Evolutionary conservation across 2,113 vertebrate genomes (phyloP), one percentile per base, ranked within the genome.

Genomic region (Trochalopteron elliotii): DNA sequence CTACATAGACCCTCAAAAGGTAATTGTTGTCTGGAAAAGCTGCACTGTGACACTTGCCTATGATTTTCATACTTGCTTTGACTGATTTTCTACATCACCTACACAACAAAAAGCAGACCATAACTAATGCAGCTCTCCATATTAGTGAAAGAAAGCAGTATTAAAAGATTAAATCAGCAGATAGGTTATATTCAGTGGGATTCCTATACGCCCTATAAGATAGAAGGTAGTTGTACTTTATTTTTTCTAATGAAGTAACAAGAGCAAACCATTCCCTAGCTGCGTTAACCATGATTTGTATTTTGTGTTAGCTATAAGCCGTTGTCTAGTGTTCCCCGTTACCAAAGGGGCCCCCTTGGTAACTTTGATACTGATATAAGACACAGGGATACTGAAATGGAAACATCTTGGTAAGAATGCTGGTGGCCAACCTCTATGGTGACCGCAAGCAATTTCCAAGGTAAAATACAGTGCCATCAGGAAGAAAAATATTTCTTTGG

Each of bases 221-320:
- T 17, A 74, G 68, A 94, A 97, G 91, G 97, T 45, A 76, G 68
- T 83, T 7, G 12, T 75, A 40, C 45, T 67, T 91, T 69, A 68
- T 82, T 94, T 82, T 94, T 87, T 83, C 83, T 88, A 67, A 83
- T 60, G 76, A 93, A 93, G 88, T 59, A 77, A 86, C 7, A 42
- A 39, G 67, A 89, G 39, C 55, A 97, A 94, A 68, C 37, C 28
- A 75, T 81, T 68, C 53, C 44, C 81, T 83, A 83, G 94, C 18
- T 83, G 75, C 59, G 15, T 81, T 86, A 83, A 63, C 88, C 90
- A 81, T 56, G 47, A 60, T 61, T 93, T 69, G 50, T 45, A 52
- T 61, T 77, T 91, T 90, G 79, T 67, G 64, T 96, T 95, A 88
- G 44, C 59, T 95, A 70, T 94, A 95, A 96, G 92, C 74, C 77